These are phyloP conservation scores for Hermetia illucens DNA, from an alignment of 1,140 invertebrate species.

Conservation along the genomic window DNA sequence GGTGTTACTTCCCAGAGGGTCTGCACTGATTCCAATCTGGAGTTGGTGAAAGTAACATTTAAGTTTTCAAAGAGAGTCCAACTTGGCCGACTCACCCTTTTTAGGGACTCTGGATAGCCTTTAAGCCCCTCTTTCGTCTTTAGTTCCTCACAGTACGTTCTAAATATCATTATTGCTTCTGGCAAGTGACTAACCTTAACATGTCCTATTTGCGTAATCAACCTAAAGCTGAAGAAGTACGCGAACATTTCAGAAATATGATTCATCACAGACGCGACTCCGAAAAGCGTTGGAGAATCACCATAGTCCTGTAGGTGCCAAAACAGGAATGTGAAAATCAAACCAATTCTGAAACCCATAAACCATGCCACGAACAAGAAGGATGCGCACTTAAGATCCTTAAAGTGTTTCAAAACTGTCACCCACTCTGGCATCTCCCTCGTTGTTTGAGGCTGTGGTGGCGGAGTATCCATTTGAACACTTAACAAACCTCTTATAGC, in stretches of 20 bases:
- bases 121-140: too few relatives aligned
- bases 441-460: constrained; percentile 84
- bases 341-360: constrained; percentile 98
- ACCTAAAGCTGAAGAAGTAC: constrained; percentile 92
- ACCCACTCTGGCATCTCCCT: constrained; percentile 85
- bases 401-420: constrained; percentile 78
- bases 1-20: too few relatives aligned
- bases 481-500: too few relatives aligned
- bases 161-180: neutral
- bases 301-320: constrained; percentile 98
- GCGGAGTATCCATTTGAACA: too few relatives aligned
- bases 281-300: constrained; percentile 92
- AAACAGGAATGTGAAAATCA: constrained; percentile 98
- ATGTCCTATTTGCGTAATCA: constrained; percentile 88
- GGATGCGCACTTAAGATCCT: constrained; percentile 78
- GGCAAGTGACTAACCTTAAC: constrained; percentile 56
- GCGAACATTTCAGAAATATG: constrained; percentile 98
- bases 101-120: too few relatives aligned
- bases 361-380: constrained; percentile 96
- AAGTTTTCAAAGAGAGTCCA: too few relatives aligned
- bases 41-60: too few relatives aligned
- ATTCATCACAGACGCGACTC: constrained; percentile 95
- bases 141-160: too few relatives aligned
- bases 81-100: too few relatives aligned
- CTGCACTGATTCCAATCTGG: too few relatives aligned